A percentile compares a stretch with the other conserved stretches of the same genome.
Evolutionary conservation across 2,113 vertebrate species (phyloP).

Genomic region (Vicugna pacos): DNA sequence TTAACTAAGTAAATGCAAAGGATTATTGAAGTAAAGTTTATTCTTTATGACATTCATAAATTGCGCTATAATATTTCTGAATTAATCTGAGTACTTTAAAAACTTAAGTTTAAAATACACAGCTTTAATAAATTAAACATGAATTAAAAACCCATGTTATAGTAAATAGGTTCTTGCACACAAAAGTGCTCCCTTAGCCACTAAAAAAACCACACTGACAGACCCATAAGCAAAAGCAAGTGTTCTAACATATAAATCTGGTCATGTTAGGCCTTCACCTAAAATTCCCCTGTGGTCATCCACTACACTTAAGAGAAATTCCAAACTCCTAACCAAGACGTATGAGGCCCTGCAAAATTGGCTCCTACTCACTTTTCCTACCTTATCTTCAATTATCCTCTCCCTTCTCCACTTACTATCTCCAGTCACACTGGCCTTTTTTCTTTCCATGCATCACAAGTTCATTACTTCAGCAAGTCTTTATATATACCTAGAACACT

Average conservation of each 20-base stretch:
- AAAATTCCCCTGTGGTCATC: neutral
- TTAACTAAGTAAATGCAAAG: slow-evolving; percentile 43
- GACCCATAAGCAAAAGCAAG: neutral
- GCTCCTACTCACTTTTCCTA: neutral
- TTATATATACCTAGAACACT: neutral
- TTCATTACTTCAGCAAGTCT: neutral
- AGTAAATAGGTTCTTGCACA: neutral
- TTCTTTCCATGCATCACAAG: neutral
- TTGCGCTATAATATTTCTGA: neutral
- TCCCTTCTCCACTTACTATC: neutral
- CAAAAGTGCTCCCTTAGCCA: neutral
- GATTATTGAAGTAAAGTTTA: neutral
- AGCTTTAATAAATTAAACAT: neutral
- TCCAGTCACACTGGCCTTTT: neutral
- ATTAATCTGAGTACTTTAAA: slow-evolving; percentile 35
- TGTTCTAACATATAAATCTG: neutral
- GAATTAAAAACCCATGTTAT: slow-evolving; percentile 13
- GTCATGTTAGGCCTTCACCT: neutral
- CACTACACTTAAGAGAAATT: neutral
- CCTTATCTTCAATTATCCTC: neutral
- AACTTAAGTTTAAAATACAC: neutral
- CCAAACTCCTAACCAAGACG: neutral
- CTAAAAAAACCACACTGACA: neutral
- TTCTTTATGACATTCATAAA: neutral
- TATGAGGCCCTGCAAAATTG: neutral